These are phyloP conservation scores for Xestoiulus laeticollis DNA, from an alignment of 2,888 invertebrate genomes.

Conservation along the genomic window DNA sequence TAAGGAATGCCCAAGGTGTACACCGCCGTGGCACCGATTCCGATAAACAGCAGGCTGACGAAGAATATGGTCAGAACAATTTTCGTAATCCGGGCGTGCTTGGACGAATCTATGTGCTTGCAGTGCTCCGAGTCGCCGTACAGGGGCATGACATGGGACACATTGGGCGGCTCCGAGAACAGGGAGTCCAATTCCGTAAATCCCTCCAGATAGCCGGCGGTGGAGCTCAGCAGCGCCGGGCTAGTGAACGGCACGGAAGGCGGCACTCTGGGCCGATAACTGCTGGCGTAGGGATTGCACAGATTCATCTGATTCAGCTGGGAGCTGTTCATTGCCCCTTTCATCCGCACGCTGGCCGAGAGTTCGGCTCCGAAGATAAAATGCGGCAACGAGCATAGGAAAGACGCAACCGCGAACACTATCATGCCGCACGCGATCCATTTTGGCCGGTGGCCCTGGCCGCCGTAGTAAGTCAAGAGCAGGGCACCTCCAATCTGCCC, in stretches of 20 bases:
- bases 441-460: constrained; percentile 43
- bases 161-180: background rate
- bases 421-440: constrained; percentile 52
- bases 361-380: constrained; percentile 80
- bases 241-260: background rate
- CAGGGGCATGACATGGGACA: background rate
- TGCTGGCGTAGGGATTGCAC: constrained; percentile 54
- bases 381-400: constrained; percentile 88
- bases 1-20: constrained; percentile 92
- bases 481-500: constrained; percentile 50
- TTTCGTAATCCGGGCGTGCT: constrained; percentile 57
- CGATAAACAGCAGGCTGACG: constrained; percentile 84
- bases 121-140: constrained; percentile 46
- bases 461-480: constrained; percentile 45
- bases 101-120: constrained; percentile 45
- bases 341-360: constrained; percentile 61
- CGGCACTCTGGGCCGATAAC: too few relatives aligned
- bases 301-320: constrained; percentile 56
- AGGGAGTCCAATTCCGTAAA: background rate
- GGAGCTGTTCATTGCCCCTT: constrained; percentile 46
- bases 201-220: background rate
- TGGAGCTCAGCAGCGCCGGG: background rate
- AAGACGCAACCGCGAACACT: constrained; percentile 66
- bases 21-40: constrained; percentile 91
- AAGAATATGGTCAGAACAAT: constrained; percentile 87